Evolutionary conservation across 2,888 invertebrate species (phyloP), one percentile per base, ranked within the genome.

Genomic region (Leptura quadrifasciata): DNA sequence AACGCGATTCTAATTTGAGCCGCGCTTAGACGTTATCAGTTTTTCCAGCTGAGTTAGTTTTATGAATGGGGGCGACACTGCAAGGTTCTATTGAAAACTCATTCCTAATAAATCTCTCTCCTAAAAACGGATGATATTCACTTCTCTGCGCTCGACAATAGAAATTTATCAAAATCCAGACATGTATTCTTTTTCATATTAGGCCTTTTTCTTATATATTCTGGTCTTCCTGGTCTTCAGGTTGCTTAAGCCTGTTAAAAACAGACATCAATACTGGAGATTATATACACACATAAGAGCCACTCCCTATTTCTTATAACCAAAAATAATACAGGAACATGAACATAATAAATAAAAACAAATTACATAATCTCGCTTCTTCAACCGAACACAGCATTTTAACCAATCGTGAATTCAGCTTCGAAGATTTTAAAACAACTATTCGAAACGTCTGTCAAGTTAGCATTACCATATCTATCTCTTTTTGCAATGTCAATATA

Each of bases 21-120:
- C 64, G 58, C 79, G 78, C 76, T 70, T 73, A 72, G 84, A 83
- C 85, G 83, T 85, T 86, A 86, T 86, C 85, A 85, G 81, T 85
- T 85, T 86, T 85, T 85, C 84, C 85, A 79, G 82, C 82, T 79
- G 81, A 80, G 76, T 76, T 64, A 74, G 65, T 80, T 74, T 76
- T 72, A 72, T 81, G 81, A 81, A 85, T 82, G 81, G 82, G 79
- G 82, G 82, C 83, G 84, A 83, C 81, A 82, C 78, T 78, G 77
- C 68, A 65, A 31, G 70, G 17, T 73, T 76, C 76, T 75, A 81
- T 79, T 77, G 77, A 78, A 79, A 77, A 77, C 76, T 75, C 76
- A 58, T 74, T 75, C 60, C 79, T 79, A 82, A 82, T 82, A 82
- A 82, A 82, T 82, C 82, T 81, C 77, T 72, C 68, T 70, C 75